phyloP scores from a whole-genome alignment of 1,140 invertebrate genomes.

The Drosophila ficusphila region DNA sequence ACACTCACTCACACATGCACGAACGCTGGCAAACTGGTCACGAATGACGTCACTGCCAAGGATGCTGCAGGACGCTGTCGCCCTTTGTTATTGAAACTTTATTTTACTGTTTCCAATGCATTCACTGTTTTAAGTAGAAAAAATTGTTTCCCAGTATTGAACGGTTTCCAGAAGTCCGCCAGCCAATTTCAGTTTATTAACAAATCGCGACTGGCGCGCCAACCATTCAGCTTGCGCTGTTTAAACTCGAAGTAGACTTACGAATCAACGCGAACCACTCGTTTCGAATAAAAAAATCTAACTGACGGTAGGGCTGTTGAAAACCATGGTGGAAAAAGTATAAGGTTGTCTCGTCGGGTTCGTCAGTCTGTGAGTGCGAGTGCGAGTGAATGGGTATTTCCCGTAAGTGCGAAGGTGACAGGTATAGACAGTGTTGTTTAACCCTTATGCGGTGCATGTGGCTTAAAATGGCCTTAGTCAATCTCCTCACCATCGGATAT shows the following conservation, averaged over 20 bases:
- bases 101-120: not conserved
- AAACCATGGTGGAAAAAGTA: too few species aligned
- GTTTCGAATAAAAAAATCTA: not conserved
- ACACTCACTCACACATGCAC: conserved; percentile 4
- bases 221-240: conserved; percentile 1
- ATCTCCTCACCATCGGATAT: too few species aligned
- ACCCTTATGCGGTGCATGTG: too few species aligned
- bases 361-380: too few species aligned
- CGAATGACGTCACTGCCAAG: conserved; percentile 54
- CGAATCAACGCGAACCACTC: not conserved
- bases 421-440: too few species aligned
- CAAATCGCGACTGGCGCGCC: conserved; percentile 6
- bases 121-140: not conserved
- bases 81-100: not conserved
- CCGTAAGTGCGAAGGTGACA: too few species aligned
- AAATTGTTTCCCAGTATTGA: not conserved
- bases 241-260: not conserved
- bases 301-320: too few species aligned
- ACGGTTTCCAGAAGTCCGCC: not conserved
- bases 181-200: conserved; percentile 1
- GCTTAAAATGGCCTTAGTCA: too few species aligned
- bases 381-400: too few species aligned
- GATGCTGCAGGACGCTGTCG: conserved; percentile 33
- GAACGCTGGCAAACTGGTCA: conserved; percentile 26
- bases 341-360: too few species aligned